These are phyloP conservation scores for Megalonaias nervosa DNA, from an alignment of 1,140 invertebrate genomes.

Conservation along the genomic window DNA sequence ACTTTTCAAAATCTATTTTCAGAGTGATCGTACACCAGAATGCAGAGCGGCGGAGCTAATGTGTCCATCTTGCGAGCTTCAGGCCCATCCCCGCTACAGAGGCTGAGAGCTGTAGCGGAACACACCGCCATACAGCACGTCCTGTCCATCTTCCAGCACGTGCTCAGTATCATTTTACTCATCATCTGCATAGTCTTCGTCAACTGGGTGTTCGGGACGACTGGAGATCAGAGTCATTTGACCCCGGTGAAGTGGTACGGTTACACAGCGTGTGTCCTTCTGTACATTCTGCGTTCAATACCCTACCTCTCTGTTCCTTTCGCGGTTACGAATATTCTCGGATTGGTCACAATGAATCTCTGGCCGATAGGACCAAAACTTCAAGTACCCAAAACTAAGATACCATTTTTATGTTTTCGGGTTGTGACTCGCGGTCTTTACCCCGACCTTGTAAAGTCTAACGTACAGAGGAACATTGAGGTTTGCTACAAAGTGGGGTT, in stretches of 20 bases:
- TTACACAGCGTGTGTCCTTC: conserved; percentile 3
- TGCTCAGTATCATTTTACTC: conserved; percentile 14
- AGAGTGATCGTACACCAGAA: too few species aligned
- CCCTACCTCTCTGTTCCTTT: conserved; percentile 67
- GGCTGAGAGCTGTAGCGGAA: too few species aligned
- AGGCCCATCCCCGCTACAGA: too few species aligned
- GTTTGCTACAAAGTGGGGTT: conserved; percentile 91
- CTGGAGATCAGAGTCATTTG: conserved; percentile 17
- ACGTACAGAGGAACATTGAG: conserved; percentile 90
- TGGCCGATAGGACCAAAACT: conserved; percentile 93
- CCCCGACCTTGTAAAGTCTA: conserved; percentile 89
- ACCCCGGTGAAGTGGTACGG: conserved; percentile 22
- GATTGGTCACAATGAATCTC: conserved; percentile 89
- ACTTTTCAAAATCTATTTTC: too few species aligned
- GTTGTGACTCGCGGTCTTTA: conserved; percentile 96
- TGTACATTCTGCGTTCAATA: conserved; percentile 26
- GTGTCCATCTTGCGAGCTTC: too few species aligned
- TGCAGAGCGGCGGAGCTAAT: too few species aligned
- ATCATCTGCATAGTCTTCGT: conserved; percentile 25
- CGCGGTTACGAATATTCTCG: conserved; percentile 73
- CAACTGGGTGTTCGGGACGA: conserved; percentile 27
- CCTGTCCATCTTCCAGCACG: neutral
- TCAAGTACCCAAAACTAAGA: conserved; percentile 90
- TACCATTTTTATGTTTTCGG: conserved; percentile 96
- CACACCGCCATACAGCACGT: too few species aligned